Conservation (phyloP, 2,113 vertebrate genomes). For the Equus przewalskii region DNA sequence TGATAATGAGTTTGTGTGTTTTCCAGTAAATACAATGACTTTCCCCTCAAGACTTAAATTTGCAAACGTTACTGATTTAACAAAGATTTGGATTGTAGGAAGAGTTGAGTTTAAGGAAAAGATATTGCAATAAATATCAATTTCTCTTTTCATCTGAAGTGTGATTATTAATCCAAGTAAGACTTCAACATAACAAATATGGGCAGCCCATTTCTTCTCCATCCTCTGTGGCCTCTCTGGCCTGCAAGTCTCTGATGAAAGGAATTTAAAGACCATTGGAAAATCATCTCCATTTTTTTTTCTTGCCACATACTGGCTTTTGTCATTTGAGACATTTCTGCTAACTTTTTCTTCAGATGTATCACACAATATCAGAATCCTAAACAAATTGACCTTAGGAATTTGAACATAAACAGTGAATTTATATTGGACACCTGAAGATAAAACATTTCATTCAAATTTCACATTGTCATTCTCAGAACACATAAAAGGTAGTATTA, state of each 20-base stretch:
- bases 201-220: neutral
- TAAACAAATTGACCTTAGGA: neutral
- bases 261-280: neutral
- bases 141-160: neutral
- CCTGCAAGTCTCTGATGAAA: neutral
- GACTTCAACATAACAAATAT: neutral
- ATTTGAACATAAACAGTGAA: neutral
- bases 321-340: neutral
- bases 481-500: neutral
- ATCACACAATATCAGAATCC: neutral
- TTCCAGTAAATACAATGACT: neutral
- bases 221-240: neutral
- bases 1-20: neutral
- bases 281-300: neutral
- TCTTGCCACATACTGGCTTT: neutral
- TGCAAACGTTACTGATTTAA: neutral
- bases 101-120: neutral
- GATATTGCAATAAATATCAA: neutral
- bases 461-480: neutral
- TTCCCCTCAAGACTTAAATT: neutral
- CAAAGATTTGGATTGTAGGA: neutral
- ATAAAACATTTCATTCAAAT: neutral
- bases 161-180: neutral
- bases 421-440: neutral
- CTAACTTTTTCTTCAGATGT: neutral